Conservation (phyloP, 2,113 vertebrate genomes). For the Paedocypris sp. region DNA sequence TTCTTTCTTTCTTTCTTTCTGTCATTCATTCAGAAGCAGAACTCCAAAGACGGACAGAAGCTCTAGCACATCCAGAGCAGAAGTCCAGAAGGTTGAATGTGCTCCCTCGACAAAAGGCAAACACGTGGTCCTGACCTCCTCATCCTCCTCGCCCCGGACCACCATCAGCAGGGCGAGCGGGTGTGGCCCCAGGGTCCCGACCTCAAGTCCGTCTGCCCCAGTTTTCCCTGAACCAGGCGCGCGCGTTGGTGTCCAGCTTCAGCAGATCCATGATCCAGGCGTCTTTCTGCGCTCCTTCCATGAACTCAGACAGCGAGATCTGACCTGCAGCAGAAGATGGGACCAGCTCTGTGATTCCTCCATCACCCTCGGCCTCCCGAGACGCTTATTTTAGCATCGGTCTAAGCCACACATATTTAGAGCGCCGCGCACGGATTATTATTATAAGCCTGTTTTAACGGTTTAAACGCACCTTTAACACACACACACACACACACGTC, state of each 20-base stretch:
- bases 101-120: too few species aligned
- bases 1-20: too few species aligned
- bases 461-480: background rate
- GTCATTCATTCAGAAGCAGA: too few species aligned
- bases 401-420: background rate
- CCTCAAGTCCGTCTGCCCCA: conserved; percentile 3
- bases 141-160: background rate
- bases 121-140: background rate
- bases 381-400: background rate
- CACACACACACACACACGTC: background rate
- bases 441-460: background rate
- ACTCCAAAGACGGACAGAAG: too few species aligned
- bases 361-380: background rate
- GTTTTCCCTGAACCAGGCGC: conserved; percentile 46
- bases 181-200: background rate
- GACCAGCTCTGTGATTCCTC: background rate
- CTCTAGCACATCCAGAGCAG: background rate
- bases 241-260: conserved; percentile 46
- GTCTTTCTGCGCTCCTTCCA: conserved; percentile 56
- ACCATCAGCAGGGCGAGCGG: background rate
- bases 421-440: background rate
- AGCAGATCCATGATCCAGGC: conserved; percentile 56
- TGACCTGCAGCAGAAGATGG: conserved; percentile 36
- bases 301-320: conserved; percentile 56
- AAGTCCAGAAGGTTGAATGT: too few species aligned